Conservation (phyloP, 2,113 vertebrate genomes). For the Ranitomeya imitator region DNA sequence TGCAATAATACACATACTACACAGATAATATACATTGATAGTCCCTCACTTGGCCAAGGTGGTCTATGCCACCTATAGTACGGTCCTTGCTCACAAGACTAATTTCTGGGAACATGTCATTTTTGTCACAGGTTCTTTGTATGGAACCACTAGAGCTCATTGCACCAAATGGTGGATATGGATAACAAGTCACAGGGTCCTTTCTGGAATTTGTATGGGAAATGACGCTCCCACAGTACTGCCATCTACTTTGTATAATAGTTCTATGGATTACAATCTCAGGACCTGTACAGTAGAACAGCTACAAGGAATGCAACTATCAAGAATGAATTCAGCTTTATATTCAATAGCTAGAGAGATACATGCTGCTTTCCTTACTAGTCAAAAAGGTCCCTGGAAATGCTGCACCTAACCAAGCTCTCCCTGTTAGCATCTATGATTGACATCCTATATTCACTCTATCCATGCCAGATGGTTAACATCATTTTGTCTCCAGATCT, state of each 20-base stretch:
- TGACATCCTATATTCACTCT: not conserved
- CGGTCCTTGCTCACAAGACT: not conserved
- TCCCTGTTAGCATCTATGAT: not conserved
- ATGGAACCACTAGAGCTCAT: not conserved
- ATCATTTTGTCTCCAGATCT: not conserved
- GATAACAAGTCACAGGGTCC: not conserved
- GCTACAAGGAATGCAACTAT: not conserved
- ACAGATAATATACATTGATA: not conserved
- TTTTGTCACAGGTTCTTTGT: not conserved
- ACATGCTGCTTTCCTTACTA: not conserved
- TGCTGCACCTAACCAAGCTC: not conserved
- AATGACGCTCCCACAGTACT: not conserved
- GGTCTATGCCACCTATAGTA: not conserved
- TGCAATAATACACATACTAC: not conserved
- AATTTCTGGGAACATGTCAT: not conserved
- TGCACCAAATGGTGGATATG: not conserved
- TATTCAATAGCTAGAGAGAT: not conserved
- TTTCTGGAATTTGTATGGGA: not conserved
- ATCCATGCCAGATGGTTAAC: not conserved
- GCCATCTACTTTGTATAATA: not conserved
- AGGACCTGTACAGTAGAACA: not conserved
- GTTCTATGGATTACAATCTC: not conserved
- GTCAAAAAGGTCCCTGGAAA: not conserved
- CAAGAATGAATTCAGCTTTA: not conserved
- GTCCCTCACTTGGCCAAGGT: not conserved